Base-by-base conservation (phyloP, 1,140 invertebrate species). In the Euglossa dilemma region DNA sequence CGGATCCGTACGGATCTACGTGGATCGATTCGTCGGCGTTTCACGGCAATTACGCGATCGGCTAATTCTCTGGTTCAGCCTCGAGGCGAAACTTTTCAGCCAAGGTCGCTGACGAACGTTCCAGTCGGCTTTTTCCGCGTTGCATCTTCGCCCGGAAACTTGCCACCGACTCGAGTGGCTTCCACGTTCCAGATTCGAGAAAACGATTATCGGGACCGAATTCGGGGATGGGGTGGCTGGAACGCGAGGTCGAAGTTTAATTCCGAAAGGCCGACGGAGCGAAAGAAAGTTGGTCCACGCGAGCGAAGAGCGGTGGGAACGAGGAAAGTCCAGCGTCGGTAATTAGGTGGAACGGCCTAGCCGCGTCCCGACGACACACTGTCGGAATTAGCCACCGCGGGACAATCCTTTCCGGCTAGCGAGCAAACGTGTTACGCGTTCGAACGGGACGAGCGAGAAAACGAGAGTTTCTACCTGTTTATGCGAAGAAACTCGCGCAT, bases 371-470 rank as follows among this genome's bases (percentile, higher is more conserved):
- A 20, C 54, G 25, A 61, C 23, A 11, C 64, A 47, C 16, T 43
- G 28, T 28, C 50, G 69, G 52, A 64, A 79, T 66, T 67, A n/a
- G 63, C n/a, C 20, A 79, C 47, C 43, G 59, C 52, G 47, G 66
- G 83, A 73, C 83, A 67, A 79, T 83, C 50, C 47, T 83, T 83
- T 72, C 73, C 56, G 80, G 50, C n/a, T 54, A 56, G 47, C 66
- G 82, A 79, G 57, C 67, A 64, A 52, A 73, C 71, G 79, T 47
- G 79, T 81, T 72, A 61, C 73, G 73, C 52, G 64, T 57, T 36
- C 74, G 52, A 16, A 61, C 54, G 63, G 52, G n/a, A 47, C 36
- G 81, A 79, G 75, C 25, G 79, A 86, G 81, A 86, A 84, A 86
- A 83, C 47, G 84, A 86, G 75, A 86, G 80, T 82, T 57, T 67